Evolutionary conservation across 2,888 invertebrate species (phyloP), one percentile per base, ranked within the genome.

Genomic region (Himalopsyche anomala): DNA sequence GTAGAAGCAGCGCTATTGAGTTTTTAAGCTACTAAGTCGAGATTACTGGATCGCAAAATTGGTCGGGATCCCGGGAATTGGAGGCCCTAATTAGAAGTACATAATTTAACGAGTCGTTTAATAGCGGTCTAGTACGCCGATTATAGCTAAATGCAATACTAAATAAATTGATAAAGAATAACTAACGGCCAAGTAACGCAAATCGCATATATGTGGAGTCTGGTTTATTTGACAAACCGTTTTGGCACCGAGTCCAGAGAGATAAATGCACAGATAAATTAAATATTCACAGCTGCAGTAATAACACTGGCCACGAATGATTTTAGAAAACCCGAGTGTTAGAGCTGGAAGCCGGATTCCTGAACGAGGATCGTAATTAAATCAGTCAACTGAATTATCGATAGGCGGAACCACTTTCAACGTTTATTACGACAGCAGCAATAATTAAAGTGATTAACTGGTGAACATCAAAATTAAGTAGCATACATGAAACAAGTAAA

Each of bases 271-370:
- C 28, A 74, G 38, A 74, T 74, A 74, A 74, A 74, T 74, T 74
- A 74, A 74, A 74, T 74, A 36, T 38, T 36, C 74, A 74, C 74
- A 74, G 74, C 74, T 74, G 74, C 74, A 74, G 12, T 74, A 74
- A 74, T 38, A 19, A 28, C 19, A 15, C 38, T 3, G 28, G 38
- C 8, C 74, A 4, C 4, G 74, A 38, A 36, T 74, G 74, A 74
- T 74, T 74, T 36, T 36, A 36, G 74, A 74, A 74, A 38, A 74
- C 15, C 3, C 12, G 36, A 69, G 36, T 74, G 15, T n/a, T 12
- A 4, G 38, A 28, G 28, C 36, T 28, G 62, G 28, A 28, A 36
- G 74, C 74, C 19, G 36, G 15, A n/a, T n/a, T 5, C n/a, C 19
- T n/a, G 9, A n/a, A 56, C 19, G 6, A n/a, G 56, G 12, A 15